Evolutionary conservation across 2,797 vertebrate species (phyloP).

Genomic region (Gastrophryne carolinensis): DNA sequence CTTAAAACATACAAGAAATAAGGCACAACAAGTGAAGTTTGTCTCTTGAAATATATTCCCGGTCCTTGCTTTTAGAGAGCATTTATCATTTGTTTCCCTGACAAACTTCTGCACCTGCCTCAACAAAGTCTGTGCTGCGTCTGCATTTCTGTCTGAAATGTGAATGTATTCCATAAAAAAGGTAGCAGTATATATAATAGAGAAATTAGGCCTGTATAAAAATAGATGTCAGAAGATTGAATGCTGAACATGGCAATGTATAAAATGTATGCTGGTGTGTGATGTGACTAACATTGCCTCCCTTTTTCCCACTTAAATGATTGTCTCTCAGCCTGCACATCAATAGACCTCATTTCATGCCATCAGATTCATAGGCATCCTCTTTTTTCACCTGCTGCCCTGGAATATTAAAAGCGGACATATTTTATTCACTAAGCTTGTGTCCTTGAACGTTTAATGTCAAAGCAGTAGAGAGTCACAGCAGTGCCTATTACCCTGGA

Average conservation of each 20-base stretch:
- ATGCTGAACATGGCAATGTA: not conserved
- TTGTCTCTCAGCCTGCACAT: not conserved
- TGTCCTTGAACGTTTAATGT: not conserved
- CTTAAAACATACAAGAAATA: too few relatives aligned
- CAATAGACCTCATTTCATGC: not conserved
- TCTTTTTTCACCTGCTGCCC: conserved; percentile 1
- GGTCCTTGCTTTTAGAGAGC: not conserved
- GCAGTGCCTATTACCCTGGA: not conserved
- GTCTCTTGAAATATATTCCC: not conserved
- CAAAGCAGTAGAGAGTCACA: not conserved
- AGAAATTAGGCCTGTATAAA: not conserved
- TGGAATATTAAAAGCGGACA: not conserved
- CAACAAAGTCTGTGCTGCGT: not conserved
- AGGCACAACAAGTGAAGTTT: too few relatives aligned
- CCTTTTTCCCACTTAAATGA: not conserved
- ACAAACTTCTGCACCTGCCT: not conserved
- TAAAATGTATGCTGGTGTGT: not conserved
- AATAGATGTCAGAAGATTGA: not conserved
- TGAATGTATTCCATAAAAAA: not conserved
- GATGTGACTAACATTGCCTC: not conserved
- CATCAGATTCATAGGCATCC: not conserved
- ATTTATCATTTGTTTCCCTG: not conserved
- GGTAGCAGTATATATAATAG: not conserved
- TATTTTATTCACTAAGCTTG: not conserved
- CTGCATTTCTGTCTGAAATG: not conserved